phyloP scores from a whole-genome alignment of 2,888 invertebrate species.

The Eubasilissa splendida region DNA sequence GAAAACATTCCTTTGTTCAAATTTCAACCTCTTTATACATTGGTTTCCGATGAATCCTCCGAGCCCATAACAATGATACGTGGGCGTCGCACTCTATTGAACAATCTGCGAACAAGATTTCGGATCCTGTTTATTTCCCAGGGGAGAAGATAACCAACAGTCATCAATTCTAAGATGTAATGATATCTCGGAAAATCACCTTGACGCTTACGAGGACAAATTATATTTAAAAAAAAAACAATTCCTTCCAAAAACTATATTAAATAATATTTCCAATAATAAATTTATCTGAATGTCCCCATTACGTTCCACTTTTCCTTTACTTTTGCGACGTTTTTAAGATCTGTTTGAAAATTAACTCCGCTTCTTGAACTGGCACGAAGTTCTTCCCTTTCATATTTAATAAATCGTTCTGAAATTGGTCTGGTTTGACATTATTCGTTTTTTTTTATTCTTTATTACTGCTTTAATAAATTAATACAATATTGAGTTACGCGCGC shows the following conservation, averaged over 20 bases:
- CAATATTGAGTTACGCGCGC: no score
- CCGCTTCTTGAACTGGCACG: neutral
- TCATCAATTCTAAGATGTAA: slow-evolving; percentile 33
- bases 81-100: slow-evolving; percentile 35
- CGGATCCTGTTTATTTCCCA: slow-evolving; percentile 24
- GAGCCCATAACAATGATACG: slow-evolving; percentile 37
- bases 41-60: slow-evolving; percentile 32
- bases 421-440: neutral
- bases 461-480: no score
- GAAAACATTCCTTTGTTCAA: slow-evolving; percentile 27
- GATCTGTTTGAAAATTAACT: slow-evolving; percentile 28
- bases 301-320: slow-evolving; percentile 34
- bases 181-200: slow-evolving; percentile 21
- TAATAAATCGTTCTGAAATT: slow-evolving; percentile 8
- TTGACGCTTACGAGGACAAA: neutral
- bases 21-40: neutral
- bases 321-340: slow-evolving; percentile 38
- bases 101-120: slow-evolving; percentile 32
- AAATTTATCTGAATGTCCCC: slow-evolving; percentile 39
- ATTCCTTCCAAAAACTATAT: slow-evolving; percentile 8
- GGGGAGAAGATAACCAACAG: slow-evolving; percentile 25
- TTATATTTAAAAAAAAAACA: neutral
- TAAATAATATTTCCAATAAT: slow-evolving; percentile 40
- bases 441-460: no score
- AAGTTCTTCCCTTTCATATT: neutral